Evolutionary conservation across 1,140 invertebrate genomes (phyloP).

Genomic region (Neomicropteryx cornuta): DNA sequence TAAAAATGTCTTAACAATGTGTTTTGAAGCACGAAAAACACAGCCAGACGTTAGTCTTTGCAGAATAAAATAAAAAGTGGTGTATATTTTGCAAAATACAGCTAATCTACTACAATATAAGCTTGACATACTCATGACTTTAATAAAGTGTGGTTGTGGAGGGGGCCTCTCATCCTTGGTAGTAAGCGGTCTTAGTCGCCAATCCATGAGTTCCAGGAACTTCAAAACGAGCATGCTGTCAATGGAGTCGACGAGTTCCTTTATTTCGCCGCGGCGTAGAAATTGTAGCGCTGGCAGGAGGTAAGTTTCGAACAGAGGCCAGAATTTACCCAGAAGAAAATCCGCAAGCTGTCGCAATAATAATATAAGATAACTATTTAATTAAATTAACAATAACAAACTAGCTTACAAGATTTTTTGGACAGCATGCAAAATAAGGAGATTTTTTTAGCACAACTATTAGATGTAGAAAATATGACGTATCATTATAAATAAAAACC

Average conservation of each 20-base stretch:
- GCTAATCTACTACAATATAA: too few species aligned
- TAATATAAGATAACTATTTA: neutral
- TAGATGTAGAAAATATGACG: too few species aligned
- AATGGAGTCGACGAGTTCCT: slow-evolving; percentile 47
- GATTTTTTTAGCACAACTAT: too few species aligned
- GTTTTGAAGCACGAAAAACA: too few species aligned
- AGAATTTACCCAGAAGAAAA: slow-evolving; percentile 23
- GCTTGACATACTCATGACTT: slow-evolving; percentile 39
- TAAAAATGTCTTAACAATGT: too few species aligned
- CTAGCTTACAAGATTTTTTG: too few species aligned
- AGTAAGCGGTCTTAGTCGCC: slow-evolving; percentile 38
- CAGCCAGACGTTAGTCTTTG: too few species aligned
- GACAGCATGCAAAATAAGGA: too few species aligned
- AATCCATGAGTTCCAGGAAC: slow-evolving; percentile 47
- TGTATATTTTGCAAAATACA: too few species aligned
- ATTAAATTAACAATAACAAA: slow-evolving; percentile 1
- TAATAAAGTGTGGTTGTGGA: slow-evolving; percentile 31
- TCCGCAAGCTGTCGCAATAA: slow-evolving; percentile 23
- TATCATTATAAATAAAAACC: too few species aligned
- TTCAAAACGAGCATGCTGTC: slow-evolving; percentile 44
- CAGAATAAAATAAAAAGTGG: too few species aligned
- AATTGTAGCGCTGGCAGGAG: slow-evolving; percentile 42
- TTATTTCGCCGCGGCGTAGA: slow-evolving; percentile 30
- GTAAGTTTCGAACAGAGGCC: slow-evolving; percentile 44
- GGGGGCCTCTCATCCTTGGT: slow-evolving; percentile 44